Base-by-base conservation (phyloP, 2,113 vertebrate genomes). In the Cynopterus brachyotis region DNA sequence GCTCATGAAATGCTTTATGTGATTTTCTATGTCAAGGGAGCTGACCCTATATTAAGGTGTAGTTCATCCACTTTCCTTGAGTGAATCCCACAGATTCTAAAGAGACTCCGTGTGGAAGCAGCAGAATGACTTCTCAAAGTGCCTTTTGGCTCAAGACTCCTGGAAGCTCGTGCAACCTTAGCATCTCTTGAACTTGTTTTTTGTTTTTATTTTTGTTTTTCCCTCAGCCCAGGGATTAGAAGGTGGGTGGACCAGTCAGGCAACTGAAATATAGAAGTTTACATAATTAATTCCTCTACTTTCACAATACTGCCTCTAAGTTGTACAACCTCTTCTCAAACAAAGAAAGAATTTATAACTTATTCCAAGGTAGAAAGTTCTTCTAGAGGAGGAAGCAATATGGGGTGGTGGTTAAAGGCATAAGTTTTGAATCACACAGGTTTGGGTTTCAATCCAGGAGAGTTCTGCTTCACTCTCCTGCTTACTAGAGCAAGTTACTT, bases 311-410 rank as follows among this genome's bases (percentile, higher is more conserved):
- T 55, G 8, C 19, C 60, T 92, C 26, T 89, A 60, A 82, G 15
- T 70, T 89, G 13, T 81, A 20, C 19, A 35, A 5, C 47, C 24
- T 55, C 26, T 72, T 84, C 76, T 91, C 22, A 88, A 78, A 32
- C 87, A 87, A 80, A 86, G 76, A 50, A 64, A 66, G 26, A 37
- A n/a, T 66, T 60, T 35, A 42, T 37, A 60, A 62, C 47, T 86
- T 95, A 47, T 85, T 83, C 89, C 73, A 80, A 75, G 37, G 42
- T 59, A 55, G 67, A 90, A 92, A 53, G 35, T 69, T 91, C 37
- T n/a, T 35, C 20, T 87, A 67, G 90, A 87, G 59, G 79, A 93
- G n/a, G 50, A 91, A 30, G 30, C 35, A 11, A 13, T 40, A 40
- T 60, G 30, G 35, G 11, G n/a, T 35, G 19, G 55, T 75, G 35